Conservation (phyloP, 2,888 invertebrate species). For the Rhagium mordax region DNA sequence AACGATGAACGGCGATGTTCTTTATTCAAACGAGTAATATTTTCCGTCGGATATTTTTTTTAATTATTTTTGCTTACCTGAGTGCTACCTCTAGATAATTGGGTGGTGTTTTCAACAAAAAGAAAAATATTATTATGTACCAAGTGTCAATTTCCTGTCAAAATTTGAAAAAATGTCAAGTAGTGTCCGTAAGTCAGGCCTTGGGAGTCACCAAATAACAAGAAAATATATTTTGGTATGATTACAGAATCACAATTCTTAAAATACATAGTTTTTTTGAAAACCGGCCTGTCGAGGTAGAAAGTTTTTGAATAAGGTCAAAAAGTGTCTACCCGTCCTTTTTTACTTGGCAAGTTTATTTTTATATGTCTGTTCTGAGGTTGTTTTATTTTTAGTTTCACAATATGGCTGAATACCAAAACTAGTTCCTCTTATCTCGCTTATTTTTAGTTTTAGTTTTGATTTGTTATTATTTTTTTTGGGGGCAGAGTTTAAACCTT, state of each 20-base stretch:
- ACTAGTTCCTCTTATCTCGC: slow-evolving; percentile 9
- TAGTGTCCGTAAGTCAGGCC: slow-evolving; percentile 49
- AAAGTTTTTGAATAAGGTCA: slow-evolving; percentile 14
- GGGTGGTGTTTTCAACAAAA: background rate
- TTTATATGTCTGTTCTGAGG: slow-evolving; percentile 39
- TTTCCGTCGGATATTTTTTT: too few species aligned
- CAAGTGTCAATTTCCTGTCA: slow-evolving; percentile 41
- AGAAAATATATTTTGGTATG: slow-evolving; percentile 51
- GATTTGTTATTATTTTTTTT: slow-evolving; percentile 24
- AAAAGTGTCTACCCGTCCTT: slow-evolving; percentile 22
- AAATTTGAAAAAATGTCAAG: slow-evolving; percentile 53
- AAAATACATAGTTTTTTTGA: slow-evolving; percentile 28
- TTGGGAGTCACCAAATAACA: slow-evolving; percentile 46
- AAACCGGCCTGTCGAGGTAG: slow-evolving; percentile 5
- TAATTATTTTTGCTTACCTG: background rate
- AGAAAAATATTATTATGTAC: background rate
- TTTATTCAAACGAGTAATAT: too few species aligned
- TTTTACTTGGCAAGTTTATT: slow-evolving; percentile 38
- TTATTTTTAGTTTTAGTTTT: slow-evolving; percentile 20
- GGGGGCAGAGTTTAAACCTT: background rate
- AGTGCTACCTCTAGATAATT: background rate
- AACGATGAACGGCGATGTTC: too few species aligned
- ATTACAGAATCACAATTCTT: slow-evolving; percentile 16
- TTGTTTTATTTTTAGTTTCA: slow-evolving; percentile 47
- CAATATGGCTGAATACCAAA: slow-evolving; percentile 37